Conservation (phyloP, 2,113 vertebrate species). For the Melanocharis versteri region DNA sequence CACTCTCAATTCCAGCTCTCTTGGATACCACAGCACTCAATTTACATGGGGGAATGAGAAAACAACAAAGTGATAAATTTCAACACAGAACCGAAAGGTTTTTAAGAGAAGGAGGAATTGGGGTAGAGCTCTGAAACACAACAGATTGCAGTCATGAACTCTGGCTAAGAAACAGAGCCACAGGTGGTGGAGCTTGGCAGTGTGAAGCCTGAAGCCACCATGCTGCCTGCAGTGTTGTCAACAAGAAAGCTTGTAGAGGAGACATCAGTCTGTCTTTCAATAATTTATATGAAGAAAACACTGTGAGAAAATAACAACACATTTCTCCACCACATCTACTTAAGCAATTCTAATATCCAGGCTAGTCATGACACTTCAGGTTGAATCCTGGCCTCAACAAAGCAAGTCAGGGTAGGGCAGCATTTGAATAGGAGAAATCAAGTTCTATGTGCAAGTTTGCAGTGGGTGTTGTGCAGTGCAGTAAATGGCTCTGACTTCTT, state of each 20-base stretch:
- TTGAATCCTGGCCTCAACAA: background rate
- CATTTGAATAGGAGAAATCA: background rate
- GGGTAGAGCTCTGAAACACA: slow-evolving; percentile 10
- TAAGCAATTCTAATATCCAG: background rate
- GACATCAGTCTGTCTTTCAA: background rate
- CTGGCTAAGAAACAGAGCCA: slow-evolving; percentile 51
- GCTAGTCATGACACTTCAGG: background rate
- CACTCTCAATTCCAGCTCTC: background rate
- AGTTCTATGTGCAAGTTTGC: background rate
- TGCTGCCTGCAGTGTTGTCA: background rate
- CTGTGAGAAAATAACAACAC: background rate
- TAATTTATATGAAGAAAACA: background rate
- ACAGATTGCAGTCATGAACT: slow-evolving; percentile 38
- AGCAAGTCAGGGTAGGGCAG: background rate
- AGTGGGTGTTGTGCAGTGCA: background rate
- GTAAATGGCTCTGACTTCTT: background rate
- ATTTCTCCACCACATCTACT: background rate
- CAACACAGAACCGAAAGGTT: background rate
- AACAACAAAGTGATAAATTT: background rate
- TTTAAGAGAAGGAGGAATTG: background rate
- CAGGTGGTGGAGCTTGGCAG: slow-evolving; percentile 39
- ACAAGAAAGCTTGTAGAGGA: background rate
- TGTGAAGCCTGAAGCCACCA: background rate
- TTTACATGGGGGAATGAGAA: background rate
- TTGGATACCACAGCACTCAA: background rate